Evolutionary conservation across 2,797 vertebrate genomes (phyloP).

Genomic region (Schizopygopsis malacanthus): DNA sequence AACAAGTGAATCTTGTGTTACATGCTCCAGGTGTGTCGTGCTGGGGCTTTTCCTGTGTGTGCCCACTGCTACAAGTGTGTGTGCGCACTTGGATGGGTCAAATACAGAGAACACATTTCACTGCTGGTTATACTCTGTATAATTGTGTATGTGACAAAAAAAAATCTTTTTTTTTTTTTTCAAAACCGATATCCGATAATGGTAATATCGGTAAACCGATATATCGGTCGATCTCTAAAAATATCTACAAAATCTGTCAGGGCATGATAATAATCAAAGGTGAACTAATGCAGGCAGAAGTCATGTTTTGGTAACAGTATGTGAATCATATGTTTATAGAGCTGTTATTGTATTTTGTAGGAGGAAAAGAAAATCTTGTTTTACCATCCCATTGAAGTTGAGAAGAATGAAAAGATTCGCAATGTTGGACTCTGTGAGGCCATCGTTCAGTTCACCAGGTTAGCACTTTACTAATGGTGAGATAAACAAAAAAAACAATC

Average conservation of each 20-base stretch:
- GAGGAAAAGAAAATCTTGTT: conserved; percentile 99
- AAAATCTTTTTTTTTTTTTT: no score
- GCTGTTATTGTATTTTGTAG: conserved; percentile 68
- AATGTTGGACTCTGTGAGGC: conserved; percentile 98
- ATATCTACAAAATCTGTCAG: neutral
- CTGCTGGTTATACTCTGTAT: no score
- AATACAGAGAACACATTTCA: no score
- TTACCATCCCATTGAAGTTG: conserved; percentile 95
- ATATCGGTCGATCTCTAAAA: no score
- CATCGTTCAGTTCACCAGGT: conserved; percentile 99
- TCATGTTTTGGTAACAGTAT: neutral
- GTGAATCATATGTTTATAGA: neutral
- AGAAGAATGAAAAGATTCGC: conserved; percentile 98
- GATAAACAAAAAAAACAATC: neutral
- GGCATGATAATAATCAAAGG: neutral
- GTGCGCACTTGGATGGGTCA: no score
- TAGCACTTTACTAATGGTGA: neutral
- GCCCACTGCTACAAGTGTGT: no score
- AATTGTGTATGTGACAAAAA: no score
- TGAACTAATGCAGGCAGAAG: neutral
- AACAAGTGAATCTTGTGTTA: no score
- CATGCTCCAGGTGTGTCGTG: no score
- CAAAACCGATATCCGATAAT: no score
- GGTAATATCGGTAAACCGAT: no score
- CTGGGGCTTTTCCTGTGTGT: no score